Base-by-base conservation (phyloP, 1,140 invertebrate genomes). In the Drosophila azteca region DNA sequence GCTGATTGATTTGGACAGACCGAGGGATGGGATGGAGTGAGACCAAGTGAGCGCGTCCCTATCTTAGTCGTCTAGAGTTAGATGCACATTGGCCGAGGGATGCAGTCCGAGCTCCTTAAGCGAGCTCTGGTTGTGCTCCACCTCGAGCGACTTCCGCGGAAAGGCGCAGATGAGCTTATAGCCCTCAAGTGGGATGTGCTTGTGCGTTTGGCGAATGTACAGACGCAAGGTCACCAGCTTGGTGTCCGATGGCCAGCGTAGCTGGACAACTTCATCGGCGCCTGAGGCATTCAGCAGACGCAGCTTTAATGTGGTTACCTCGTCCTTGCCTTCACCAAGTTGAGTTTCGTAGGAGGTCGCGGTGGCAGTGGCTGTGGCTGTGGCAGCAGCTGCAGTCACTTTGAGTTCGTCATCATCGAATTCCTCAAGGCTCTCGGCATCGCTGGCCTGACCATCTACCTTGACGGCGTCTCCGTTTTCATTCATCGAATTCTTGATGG, bases 161-260 rank as follows among this genome's bases (percentile, higher is more conserved):
- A 90, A 92, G 43, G 91, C 83, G 59, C 87, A 90, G 26, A 92
- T 92, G 22, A 92, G 66, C 57, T 91, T 91, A 52, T 91, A 92
- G 20, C 84, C 89, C 13, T 77, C 72, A 26, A 70, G 60, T 15
- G 79, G 71, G 83, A 91, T 90, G 64, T 91, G 87, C 44, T 90
- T 79, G 83, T 91, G 90, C 69, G 87, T 84, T 82, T 90, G 79
- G 1, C 35, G 50, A 20, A 92, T 90, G 58, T 91, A 92, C 0
- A 84, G 61, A 26, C 83, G 69, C n/a, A 92, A 49, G 2, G 76
- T 88, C 26, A 80, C 59, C 35, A 92, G 44, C 53, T 84, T 82
- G 4, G 90, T 92, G 58, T 91, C 79, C 15, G 90, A 91, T 0
- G 91, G 91, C 90, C 90, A 92, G 49, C 90, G 87, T 51, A 91